phyloP scores from a whole-genome alignment of 2,797 vertebrate species.

The Sarcoramphus papa region DNA sequence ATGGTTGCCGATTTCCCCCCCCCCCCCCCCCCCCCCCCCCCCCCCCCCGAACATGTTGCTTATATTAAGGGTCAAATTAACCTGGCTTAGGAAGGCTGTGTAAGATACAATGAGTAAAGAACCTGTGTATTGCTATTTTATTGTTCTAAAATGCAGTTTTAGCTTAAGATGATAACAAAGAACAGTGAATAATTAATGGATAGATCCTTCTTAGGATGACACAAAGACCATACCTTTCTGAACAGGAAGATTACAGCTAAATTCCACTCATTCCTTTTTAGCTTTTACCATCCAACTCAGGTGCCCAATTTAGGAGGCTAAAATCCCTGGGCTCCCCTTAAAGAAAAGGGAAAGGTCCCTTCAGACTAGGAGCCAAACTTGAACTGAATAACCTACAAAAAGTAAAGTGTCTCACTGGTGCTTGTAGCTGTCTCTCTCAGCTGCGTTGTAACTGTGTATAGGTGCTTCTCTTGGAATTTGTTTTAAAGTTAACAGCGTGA shows the following conservation, averaged over 20 bases:
- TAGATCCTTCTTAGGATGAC: background rate
- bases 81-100: background rate
- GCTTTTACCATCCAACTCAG: background rate
- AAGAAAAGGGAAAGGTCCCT: background rate
- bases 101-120: background rate
- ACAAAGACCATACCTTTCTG: background rate
- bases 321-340: background rate
- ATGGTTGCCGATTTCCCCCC: background rate
- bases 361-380: background rate
- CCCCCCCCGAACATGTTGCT: background rate
- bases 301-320: background rate
- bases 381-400: background rate
- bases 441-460: background rate
- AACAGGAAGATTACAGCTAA: background rate
- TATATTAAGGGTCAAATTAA: background rate
- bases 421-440: background rate
- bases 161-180: background rate
- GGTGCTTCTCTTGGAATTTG: background rate
- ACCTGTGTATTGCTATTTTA: background rate
- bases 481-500: background rate
- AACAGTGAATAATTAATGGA: background rate
- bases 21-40: too few species aligned
- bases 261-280: background rate
- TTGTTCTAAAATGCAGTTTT: background rate
- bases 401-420: background rate